A percentile compares a stretch with the other conserved stretches of the same genome.
Conservation (phyloP, 2,797 vertebrate genomes). For the Brotula barbata region DNA sequence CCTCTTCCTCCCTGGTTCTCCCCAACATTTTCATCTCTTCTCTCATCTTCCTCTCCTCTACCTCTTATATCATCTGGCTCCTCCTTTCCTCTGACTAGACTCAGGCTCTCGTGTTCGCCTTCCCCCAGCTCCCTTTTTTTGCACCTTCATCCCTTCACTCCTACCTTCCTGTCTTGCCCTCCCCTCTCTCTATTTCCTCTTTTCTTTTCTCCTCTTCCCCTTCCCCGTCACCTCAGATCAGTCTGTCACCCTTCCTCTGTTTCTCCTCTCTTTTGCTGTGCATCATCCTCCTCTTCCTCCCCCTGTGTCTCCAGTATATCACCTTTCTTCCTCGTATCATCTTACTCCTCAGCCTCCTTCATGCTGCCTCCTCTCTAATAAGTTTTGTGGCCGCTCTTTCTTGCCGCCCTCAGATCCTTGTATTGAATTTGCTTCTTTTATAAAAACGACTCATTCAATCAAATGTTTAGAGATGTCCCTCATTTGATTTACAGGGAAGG, state of each 20-base stretch:
- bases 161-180: background rate
- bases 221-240: background rate
- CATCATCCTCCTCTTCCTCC: constrained; percentile 25
- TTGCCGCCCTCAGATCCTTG: constrained; percentile 42
- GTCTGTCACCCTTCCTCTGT: background rate
- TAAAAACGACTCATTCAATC: constrained; percentile 74
- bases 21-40: background rate
- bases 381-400: constrained; percentile 52
- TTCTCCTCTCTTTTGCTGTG: background rate
- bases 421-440: constrained; percentile 68
- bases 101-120: no score
- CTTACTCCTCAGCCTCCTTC: constrained; percentile 25
- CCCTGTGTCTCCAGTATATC: background rate
- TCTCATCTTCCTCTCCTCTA: background rate
- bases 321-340: background rate
- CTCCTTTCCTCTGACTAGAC: no score
- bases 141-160: background rate
- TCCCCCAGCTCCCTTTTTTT: no score
- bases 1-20: constrained; percentile 30
- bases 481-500: constrained; percentile 59
- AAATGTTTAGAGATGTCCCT: constrained; percentile 69
- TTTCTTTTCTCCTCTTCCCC: constrained; percentile 14
- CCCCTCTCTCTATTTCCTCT: background rate
- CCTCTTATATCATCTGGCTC: background rate
- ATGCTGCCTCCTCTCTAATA: constrained; percentile 42